A percentile compares a stretch with the other conserved stretches of the same genome.
phyloP scores from a whole-genome alignment of 2,888 invertebrate genomes.

The Embidobia sp. region DNA sequence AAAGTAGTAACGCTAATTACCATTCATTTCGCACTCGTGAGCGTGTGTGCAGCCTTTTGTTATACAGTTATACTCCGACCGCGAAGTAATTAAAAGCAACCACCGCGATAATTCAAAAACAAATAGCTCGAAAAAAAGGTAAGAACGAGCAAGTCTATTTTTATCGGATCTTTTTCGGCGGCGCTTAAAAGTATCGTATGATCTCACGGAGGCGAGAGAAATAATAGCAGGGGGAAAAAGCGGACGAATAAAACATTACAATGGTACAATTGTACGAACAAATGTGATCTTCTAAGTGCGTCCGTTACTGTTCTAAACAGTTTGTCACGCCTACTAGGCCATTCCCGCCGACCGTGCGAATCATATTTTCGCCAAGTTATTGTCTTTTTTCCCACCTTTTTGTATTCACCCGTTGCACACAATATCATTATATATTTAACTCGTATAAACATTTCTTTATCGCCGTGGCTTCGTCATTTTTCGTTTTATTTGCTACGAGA shows the following conservation, averaged over 20 bases:
- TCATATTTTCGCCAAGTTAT: conserved; percentile 45
- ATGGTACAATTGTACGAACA: conserved; percentile 28
- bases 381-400: conserved; percentile 15
- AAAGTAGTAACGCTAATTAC: conserved; percentile 62
- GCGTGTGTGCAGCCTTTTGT: conserved; percentile 40
- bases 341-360: conserved; percentile 18
- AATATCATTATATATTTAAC: conserved; percentile 42
- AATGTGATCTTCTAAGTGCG: conserved; percentile 37
- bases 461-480: neutral
- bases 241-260: conserved; percentile 14
- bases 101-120: conserved; percentile 44
- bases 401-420: conserved; percentile 24
- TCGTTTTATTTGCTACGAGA: neutral
- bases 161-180: conserved; percentile 16
- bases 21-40: conserved; percentile 40
- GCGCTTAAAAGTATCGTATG: neutral
- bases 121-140: conserved; percentile 8
- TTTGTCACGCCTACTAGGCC: conserved; percentile 48
- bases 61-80: conserved; percentile 30
- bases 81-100: conserved; percentile 49
- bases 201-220: neutral
- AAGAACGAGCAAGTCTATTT: conserved; percentile 20
- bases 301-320: conserved; percentile 52
- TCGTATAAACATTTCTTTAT: conserved; percentile 25
- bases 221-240: no score